Evolutionary conservation across 2,888 invertebrate species (phyloP).

Genomic region (Sphaeridia pumilis): DNA sequence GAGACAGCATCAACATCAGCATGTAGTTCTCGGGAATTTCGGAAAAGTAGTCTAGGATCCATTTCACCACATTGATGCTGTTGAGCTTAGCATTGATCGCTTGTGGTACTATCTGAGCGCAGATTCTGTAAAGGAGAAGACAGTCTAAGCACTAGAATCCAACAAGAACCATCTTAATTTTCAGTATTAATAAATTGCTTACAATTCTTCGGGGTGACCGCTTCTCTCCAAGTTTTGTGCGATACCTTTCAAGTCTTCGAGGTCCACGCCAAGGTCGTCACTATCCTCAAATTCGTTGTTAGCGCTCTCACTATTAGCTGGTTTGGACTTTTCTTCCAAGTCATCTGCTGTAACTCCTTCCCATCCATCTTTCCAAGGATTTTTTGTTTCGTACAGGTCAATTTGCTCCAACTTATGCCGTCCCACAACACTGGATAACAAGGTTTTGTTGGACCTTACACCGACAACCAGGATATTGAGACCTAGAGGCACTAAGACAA

Average conservation of each 20-base stretch:
- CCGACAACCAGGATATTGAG: constrained; percentile 28
- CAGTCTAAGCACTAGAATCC: neutral
- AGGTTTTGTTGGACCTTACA: constrained; percentile 19
- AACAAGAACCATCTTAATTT: neutral
- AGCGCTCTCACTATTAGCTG: constrained; percentile 1
- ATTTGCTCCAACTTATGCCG: constrained; percentile 22
- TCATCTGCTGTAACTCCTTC: constrained; percentile 10
- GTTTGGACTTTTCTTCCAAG: neutral
- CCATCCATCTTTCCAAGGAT: constrained; percentile 27
- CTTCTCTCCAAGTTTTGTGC: constrained; percentile 24
- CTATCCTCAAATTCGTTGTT: neutral
- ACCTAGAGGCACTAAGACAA: constrained; percentile 28
- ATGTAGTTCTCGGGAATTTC: constrained; percentile 25
- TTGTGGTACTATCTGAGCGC: constrained; percentile 27
- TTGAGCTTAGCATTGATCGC: constrained; percentile 18
- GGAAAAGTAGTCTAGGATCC: constrained; percentile 25
- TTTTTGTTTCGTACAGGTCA: constrained; percentile 26
- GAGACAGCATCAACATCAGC: constrained; percentile 13
- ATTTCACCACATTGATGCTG: constrained; percentile 17
- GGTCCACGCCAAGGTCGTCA: constrained; percentile 8
- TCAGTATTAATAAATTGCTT: constrained; percentile 6
- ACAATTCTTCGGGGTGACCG: constrained; percentile 33
- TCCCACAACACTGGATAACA: constrained; percentile 27
- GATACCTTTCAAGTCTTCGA: constrained; percentile 14
- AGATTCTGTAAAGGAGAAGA: constrained; percentile 25